A percentile compares a stretch with the other conserved stretches of the same genome.
These are phyloP conservation scores for Atta cephalotes DNA, from an alignment of 1,140 invertebrate species.

Conservation along the genomic window DNA sequence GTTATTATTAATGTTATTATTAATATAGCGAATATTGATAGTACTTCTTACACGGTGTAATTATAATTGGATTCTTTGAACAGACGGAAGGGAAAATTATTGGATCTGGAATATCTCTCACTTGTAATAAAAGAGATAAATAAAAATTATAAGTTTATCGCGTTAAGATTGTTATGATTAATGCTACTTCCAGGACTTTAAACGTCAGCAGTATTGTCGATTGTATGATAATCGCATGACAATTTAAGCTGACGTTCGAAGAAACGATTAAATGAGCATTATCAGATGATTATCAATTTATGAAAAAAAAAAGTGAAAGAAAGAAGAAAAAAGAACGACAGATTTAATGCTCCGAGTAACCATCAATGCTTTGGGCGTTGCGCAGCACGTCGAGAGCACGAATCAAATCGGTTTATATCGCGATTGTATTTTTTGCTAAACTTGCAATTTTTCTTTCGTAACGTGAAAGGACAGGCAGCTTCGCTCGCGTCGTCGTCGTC, in stretches of 20 bases:
- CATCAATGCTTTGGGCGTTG: background rate
- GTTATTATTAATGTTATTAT: constrained; percentile 6
- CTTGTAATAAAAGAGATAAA: background rate
- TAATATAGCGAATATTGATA: background rate
- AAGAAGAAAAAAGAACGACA: background rate
- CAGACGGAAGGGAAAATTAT: background rate
- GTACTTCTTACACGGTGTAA: background rate
- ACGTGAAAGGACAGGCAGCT: constrained; percentile 21
- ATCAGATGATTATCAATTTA: background rate
- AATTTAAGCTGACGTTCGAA: constrained; percentile 6
- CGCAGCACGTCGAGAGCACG: background rate
- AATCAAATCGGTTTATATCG: constrained; percentile 21
- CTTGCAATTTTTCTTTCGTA: constrained; percentile 53
- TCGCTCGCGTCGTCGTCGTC: constrained; percentile 23
- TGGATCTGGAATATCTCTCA: background rate
- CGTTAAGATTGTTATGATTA: constrained; percentile 21
- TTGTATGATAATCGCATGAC: background rate
- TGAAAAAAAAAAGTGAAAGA: background rate
- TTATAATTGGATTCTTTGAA: constrained; percentile 5
- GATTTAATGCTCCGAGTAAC: background rate
- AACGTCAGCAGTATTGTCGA: constrained; percentile 2
- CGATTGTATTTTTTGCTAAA: constrained; percentile 21
- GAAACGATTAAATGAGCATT: constrained; percentile 1
- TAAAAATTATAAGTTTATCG: constrained; percentile 12
- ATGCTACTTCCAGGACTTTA: background rate